These are phyloP conservation scores for Pampusana beccarii DNA, from an alignment of 2,113 vertebrate species.

Conservation along the genomic window DNA sequence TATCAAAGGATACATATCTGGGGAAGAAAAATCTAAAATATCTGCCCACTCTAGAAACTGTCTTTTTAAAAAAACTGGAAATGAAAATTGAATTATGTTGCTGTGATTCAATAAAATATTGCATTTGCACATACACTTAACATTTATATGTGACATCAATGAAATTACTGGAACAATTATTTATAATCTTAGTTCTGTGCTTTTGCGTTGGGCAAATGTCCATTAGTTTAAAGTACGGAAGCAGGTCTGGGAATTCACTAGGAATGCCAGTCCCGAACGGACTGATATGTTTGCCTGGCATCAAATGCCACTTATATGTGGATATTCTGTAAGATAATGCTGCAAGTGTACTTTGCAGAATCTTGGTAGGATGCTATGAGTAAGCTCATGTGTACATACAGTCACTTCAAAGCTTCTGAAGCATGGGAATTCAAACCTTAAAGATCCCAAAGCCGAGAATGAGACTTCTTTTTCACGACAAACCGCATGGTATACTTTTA, in stretches of 20 bases:
- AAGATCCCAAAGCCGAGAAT: background rate
- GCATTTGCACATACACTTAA: background rate
- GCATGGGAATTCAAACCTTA: background rate
- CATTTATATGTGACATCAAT: background rate
- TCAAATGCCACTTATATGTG: background rate
- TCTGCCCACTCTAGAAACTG: background rate
- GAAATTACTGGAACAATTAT: background rate
- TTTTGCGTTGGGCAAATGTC: background rate
- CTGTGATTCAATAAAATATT: background rate
- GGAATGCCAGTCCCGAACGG: background rate
- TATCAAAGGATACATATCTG: background rate
- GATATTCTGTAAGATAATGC: background rate
- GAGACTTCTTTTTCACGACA: background rate
- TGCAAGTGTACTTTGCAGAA: background rate
- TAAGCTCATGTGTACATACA: background rate
- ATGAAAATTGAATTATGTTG: background rate
- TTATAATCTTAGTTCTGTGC: background rate
- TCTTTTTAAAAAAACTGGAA: background rate
- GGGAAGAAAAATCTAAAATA: background rate
- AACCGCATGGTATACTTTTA: background rate
- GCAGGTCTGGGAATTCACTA: background rate
- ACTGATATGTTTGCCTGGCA: background rate
- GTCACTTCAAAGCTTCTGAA: background rate
- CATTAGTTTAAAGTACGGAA: background rate
- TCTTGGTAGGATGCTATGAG: background rate